Base-by-base conservation (phyloP, 1,140 invertebrate species). In the Heterodera schachtii region DNA sequence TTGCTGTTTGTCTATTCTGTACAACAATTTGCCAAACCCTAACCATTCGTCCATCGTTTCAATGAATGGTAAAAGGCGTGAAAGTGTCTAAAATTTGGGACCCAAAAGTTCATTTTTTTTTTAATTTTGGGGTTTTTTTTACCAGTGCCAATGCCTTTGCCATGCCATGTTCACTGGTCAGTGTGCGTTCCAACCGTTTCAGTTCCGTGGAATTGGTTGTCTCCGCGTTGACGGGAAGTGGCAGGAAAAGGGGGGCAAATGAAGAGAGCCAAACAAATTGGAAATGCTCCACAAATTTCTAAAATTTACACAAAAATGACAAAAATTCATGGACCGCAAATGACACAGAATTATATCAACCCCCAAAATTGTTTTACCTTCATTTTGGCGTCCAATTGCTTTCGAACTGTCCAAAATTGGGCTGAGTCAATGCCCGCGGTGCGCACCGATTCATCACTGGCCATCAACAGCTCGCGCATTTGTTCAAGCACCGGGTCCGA, bases 401-500 rank as follows among this genome's bases (percentile, higher is more conserved):
- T 78, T 7, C 81, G 43, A 5, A 60, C 41, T 44, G 44, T 47
- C 81, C 81, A 82, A 73, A 82, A 82, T 60, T 16, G 46, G 64
- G n/a, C 43, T 19, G 75, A 41, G 46, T 81, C 47, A 21, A 16
- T 21, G 47, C 70, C 77, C 4, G 3, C 31, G 41, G 64, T 52
- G 41, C 71, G 31, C 69, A 77, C 80, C 73, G 80, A 81, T 19
- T 75, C 70, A 13, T 81, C 75, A n/a, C 80, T 81, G 41, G 60
- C 43, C 46, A 75, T 60, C 44, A 82, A 80, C 41, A 82, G 49
- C 52, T 82, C 78, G 46, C 80, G 74, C 81, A 82, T 81, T 43
- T 44, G 57, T 71, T 78, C 79, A 52, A 81, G 43, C 66, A 82
- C 57, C 31, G 67, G 66, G 19, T 82, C 49, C 19, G 67, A 43